Base-by-base conservation (phyloP, 2,888 invertebrate genomes). In the Vandiemenella viatica region DNA sequence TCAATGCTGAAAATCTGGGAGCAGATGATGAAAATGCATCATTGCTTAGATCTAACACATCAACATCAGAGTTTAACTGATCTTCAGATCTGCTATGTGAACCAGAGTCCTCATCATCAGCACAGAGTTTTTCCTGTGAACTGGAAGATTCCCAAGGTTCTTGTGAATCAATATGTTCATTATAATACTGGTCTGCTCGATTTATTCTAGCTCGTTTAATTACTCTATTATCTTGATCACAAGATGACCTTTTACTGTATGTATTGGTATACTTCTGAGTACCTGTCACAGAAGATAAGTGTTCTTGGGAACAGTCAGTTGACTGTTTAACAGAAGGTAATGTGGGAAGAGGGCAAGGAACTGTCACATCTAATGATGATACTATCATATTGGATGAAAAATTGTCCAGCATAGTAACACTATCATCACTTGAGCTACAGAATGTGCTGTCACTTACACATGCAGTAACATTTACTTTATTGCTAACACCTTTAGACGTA, bases 361-460 rank as follows among this genome's bases (percentile, higher is more conserved):
- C 32, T 21, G 43, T 50, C 16, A 46, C 46, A 42, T 50, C 50
- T 21, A 43, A 37, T 23, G 47, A 32, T 22, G 47, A 44, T 16
- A 43, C 43, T 23, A 50, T 43, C 37, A 43, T 44, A 17, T 43
- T 50, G 15, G 43, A 23, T 10, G 46, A 20, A 40, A 38, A 48
- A 13, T 44, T 19, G 26, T 48, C 59, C 8, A 62, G 53, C 5
- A 66, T 40, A 0, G 62, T 63, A 4, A 64, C 46, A 49, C 63
- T 63, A 44, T 65, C 66, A 53, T 66, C 66, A 1, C 62, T 63
- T 0, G 64, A 66, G 45, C 64, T 65, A 0, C 59, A 59, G 1
- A 59, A 57, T 3, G 63, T 63, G 2, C 57, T 54, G 50, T 65
- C 63, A 41, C 65, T 64, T 4, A 57, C 60, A 21, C 23, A 22